Base-by-base conservation (phyloP, 2,113 vertebrate genomes). In the Gavialis gangeticus region DNA sequence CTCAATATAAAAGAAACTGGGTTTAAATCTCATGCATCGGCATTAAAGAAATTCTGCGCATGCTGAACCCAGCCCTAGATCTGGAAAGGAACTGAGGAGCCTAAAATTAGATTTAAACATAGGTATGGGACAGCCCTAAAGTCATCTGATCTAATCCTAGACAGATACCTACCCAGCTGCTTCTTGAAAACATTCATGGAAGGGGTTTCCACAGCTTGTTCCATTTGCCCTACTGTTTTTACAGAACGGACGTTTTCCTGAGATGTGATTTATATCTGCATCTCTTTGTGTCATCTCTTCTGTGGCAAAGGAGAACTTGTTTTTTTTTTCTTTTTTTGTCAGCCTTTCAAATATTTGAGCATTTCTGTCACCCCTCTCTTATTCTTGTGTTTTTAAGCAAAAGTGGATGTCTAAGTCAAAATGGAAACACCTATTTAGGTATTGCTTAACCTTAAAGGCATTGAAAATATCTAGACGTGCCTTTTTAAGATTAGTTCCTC, bases 351-450 rank as follows among this genome's bases (percentile, higher is more conserved):
- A 64, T 24, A 46, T 46, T 46, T 46, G 46, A 46, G 46, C 8
- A 46, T 46, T 46, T 46, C 46, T 46, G 9, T 46, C 46, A 46
- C 9, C 46, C 46, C 46, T 46, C 46, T 46, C 46, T 11, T 37
- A 1, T 25, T 75, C 22, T 69, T 5, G 4, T 56, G 6, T 11
- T 62, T 22, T n/a, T 73, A 58, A 73, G 59, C 56, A 58, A 79
- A 19, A 56, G 3, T 30, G 1, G 4, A 2, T 0, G 1, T 1
- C 80, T 46, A 46, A 46, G 46, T 46, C 46, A 46, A 46, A 46
- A 46, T 46, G 46, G 46, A 46, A 46, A 46, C 46, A 46, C 46
- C 46, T 46, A 46, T 46, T 46, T 9, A 46, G 7, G 46, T 46
- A 7, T 46, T 46, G 46, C 46, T 46, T 37, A 37, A 37, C 37